phyloP scores from a whole-genome alignment of 2,797 vertebrate genomes.

The Rhinatrema bivittatum region DNA sequence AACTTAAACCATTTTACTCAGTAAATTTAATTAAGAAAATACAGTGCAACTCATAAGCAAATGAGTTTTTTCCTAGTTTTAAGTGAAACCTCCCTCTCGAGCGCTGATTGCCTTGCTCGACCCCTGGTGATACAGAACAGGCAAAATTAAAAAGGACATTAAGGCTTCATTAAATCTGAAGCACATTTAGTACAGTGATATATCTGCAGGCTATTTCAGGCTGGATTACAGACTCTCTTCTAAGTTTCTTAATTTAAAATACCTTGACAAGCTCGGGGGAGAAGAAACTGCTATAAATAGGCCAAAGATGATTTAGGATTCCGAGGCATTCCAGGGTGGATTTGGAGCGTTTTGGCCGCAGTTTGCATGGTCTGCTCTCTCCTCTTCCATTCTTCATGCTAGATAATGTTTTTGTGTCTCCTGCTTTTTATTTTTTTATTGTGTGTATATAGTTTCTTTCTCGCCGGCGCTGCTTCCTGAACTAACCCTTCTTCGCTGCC shows the following conservation, averaged over 20 bases:
- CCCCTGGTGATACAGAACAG: slow-evolving; percentile 70
- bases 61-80: slow-evolving; percentile 70
- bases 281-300: slow-evolving; percentile 16
- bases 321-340: too few relatives aligned
- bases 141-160: slow-evolving; percentile 78
- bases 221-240: slow-evolving; percentile 65
- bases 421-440: too few relatives aligned
- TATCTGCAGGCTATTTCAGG: slow-evolving; percentile 71
- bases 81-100: slow-evolving; percentile 67
- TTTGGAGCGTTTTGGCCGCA: too few relatives aligned
- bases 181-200: slow-evolving; percentile 77
- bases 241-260: slow-evolving; percentile 72
- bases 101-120: slow-evolving; percentile 69
- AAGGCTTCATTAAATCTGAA: slow-evolving; percentile 82
- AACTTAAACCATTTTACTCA: slow-evolving; percentile 70
- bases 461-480: too few relatives aligned
- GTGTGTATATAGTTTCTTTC: too few relatives aligned
- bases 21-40: slow-evolving; percentile 79
- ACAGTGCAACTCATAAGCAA: slow-evolving; percentile 75
- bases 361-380: too few relatives aligned
- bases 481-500: too few relatives aligned
- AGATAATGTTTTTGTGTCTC: too few relatives aligned
- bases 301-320: slow-evolving; percentile 29
- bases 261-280: slow-evolving; percentile 56
- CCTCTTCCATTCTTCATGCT: too few relatives aligned